Base-by-base conservation (phyloP, 2,113 vertebrate species). In the Excalfactoria chinensis region DNA sequence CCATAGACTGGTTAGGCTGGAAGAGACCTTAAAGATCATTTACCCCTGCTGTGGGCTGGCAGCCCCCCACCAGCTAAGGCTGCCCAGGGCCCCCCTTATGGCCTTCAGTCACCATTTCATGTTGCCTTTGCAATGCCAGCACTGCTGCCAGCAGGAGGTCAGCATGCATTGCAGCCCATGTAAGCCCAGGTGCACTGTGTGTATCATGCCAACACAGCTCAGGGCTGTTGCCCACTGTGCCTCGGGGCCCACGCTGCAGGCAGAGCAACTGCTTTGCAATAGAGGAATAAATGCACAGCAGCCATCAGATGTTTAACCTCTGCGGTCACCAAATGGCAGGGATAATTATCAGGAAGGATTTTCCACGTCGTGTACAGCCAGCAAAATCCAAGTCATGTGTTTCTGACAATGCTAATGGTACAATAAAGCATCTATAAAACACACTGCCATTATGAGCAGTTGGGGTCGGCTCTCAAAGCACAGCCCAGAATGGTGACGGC, bases 171-270 rank as follows among this genome's bases (percentile, higher is more conserved):
- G 5, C 9, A 13, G 86, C 44, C 66, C n/a, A 5, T 3, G 18
- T 8, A 44, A 85, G 6, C 70, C 74, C 66, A 81, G 87, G 37
- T 55, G 89, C 51, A 44, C 0, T 0, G 68, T 22, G 43, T 0
- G 6, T 15, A 2, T 2, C 72, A 80, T 21, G 37, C 86, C 6
- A 17, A 4, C 26, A 10, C 20, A 8, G 3, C 49, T 22, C 19
- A 0, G 0, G 0, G 3, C 23, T 75, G 25, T 64, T 62, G 55
- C 12, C 26, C 11, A 0, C 23, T 0, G 2, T 35, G 63, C 44
- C 55, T 28, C 49, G 14, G 74, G 51, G 71, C 23, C n/a, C 55
- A 5, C 0, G 12, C 34, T 53, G 62, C 37, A 63, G 71, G 53
- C 32, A 44, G 63, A 71, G 78, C 10, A 53, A 59, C 28, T n/a